A percentile compares a stretch with the other conserved stretches of the same genome.
These are phyloP conservation scores for Bellardia pandia DNA, from an alignment of 2,888 invertebrate genomes.

Conservation along the genomic window DNA sequence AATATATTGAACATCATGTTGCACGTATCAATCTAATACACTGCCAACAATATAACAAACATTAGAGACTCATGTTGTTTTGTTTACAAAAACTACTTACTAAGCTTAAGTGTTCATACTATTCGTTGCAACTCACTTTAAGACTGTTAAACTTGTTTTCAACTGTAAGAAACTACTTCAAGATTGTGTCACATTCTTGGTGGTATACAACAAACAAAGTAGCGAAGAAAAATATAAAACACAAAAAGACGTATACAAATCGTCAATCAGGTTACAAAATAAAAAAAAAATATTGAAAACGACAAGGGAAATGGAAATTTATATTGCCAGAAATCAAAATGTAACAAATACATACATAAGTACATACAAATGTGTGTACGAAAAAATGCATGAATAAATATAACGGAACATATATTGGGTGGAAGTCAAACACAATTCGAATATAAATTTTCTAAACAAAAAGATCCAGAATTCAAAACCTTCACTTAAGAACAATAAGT, in stretches of 20 bases:
- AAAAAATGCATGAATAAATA: not conserved
- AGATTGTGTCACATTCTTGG: not conserved
- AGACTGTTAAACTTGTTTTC: not conserved
- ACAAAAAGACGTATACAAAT: slow-evolving; percentile 10
- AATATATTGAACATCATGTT: too few species aligned
- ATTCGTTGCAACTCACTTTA: too few species aligned
- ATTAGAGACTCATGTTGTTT: too few species aligned
- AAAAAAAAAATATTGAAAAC: not conserved
- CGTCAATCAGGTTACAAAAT: not conserved
- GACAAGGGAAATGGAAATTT: not conserved
- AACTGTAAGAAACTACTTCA: not conserved
- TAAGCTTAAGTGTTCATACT: too few species aligned
- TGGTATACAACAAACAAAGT: not conserved
- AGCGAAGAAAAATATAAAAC: not conserved
- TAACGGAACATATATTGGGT: not conserved
- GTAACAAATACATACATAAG: not conserved
- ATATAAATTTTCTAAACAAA: not conserved
- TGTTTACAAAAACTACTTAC: too few species aligned
- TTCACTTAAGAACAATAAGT: too few species aligned
- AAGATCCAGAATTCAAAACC: not conserved
- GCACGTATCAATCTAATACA: too few species aligned
- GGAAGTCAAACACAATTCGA: too few species aligned
- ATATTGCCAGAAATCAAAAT: slow-evolving; percentile 9
- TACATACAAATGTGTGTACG: not conserved
- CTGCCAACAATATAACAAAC: too few species aligned